These are phyloP conservation scores for Stichopus horrens DNA, from an alignment of 53 echinoderm and acorn worm species.

Conservation along the genomic window DNA sequence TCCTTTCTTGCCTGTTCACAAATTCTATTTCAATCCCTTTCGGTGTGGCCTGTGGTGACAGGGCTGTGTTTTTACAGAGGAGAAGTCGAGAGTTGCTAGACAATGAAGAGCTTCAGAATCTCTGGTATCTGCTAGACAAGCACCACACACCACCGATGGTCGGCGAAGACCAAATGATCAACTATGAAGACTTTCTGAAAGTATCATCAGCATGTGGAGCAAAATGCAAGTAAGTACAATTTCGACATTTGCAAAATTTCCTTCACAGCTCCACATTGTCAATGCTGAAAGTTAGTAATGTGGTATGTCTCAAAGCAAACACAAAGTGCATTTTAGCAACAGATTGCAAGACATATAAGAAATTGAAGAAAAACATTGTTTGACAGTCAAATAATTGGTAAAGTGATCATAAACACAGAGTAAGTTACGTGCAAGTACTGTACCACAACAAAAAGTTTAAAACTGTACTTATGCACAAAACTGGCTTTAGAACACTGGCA, in stretches of 20 bases:
- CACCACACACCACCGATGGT: constrained; percentile 97
- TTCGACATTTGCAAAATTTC: no score
- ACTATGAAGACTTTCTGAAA: constrained; percentile 98
- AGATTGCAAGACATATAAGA: not conserved
- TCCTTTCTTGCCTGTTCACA: no score
- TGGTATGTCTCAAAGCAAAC: not conserved
- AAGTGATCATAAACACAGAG: no score
- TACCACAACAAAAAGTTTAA: no score
- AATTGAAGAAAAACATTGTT: no score
- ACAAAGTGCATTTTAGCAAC: not conserved
- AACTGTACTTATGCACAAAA: not conserved
- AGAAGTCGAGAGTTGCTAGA: constrained; percentile 92
- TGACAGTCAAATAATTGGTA: no score
- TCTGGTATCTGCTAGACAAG: constrained; percentile 96
- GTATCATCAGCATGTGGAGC: constrained; percentile 88
- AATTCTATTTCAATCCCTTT: no score
- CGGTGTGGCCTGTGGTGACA: not conserved
- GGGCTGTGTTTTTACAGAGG: constrained; percentile 97
- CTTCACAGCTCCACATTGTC: no score
- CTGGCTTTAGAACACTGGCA: not conserved
- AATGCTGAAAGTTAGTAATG: no score
- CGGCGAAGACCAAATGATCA: constrained; percentile 99
- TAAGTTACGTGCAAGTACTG: no score
- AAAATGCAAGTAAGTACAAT: constrained; percentile 92
- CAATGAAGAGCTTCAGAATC: constrained; percentile 96